phyloP scores from a whole-genome alignment of 2,888 invertebrate genomes.

The Synergus gifuensis region DNA sequence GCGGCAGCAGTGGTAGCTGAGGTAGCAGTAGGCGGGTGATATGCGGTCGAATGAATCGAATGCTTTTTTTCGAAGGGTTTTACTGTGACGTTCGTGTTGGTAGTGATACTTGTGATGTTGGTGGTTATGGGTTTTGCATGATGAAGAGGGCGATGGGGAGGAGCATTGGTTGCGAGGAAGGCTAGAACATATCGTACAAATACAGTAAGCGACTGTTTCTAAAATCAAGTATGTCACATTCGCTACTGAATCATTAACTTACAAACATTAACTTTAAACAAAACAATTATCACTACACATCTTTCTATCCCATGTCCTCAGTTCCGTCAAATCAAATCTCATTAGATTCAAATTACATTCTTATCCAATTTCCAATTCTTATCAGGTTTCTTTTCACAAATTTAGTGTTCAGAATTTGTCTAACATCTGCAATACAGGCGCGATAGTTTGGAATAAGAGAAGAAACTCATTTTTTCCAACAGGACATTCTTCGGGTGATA shows the following conservation, averaged over 20 bases:
- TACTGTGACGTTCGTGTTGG: slow-evolving; percentile 63
- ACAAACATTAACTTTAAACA: not conserved
- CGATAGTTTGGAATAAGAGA: not conserved
- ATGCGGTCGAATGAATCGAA: slow-evolving; percentile 69
- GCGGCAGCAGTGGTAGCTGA: slow-evolving; percentile 67
- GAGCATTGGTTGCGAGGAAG: slow-evolving; percentile 87
- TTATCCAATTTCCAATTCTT: too few species aligned
- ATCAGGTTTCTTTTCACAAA: too few species aligned
- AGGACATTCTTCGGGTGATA: not conserved
- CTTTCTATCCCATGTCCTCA: slow-evolving; percentile 10
- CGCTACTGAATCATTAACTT: slow-evolving; percentile 31
- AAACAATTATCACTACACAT: not conserved
- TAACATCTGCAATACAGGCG: too few species aligned
- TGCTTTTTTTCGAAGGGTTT: slow-evolving; percentile 71
- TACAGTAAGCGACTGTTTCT: slow-evolving; percentile 52
- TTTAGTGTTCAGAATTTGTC: too few species aligned
- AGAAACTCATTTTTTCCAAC: not conserved
- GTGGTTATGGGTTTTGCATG: slow-evolving; percentile 71
- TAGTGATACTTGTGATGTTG: slow-evolving; percentile 52
- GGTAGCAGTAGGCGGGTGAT: slow-evolving; percentile 65
- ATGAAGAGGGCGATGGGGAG: slow-evolving; percentile 80
- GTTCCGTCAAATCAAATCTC: slow-evolving; percentile 28
- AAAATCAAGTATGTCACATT: slow-evolving; percentile 28
- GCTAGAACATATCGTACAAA: slow-evolving; percentile 80
- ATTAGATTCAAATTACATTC: not conserved